Conservation (phyloP, 2,113 vertebrate genomes). For the Melanocharis versteri region DNA sequence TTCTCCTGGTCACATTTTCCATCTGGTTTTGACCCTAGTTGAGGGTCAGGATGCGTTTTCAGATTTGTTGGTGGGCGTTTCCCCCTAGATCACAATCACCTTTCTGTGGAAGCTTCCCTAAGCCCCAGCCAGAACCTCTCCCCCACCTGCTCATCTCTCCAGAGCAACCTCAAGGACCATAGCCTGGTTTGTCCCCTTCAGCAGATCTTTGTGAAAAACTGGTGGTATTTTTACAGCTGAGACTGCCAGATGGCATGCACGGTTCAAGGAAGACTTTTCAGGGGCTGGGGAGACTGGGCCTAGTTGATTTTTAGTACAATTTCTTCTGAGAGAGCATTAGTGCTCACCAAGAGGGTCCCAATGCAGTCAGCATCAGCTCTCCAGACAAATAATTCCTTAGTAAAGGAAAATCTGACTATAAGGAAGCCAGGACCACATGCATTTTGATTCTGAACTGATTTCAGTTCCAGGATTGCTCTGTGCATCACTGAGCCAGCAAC, state of each 20-base stretch:
- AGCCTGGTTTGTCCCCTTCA: neutral
- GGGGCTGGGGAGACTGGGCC: rapidly evolving
- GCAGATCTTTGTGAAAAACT: neutral
- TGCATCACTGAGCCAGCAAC: neutral
- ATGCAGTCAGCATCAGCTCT: neutral
- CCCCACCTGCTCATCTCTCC: neutral
- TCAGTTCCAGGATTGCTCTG: neutral
- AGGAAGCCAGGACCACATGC: neutral
- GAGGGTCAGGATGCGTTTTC: neutral
- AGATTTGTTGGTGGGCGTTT: neutral
- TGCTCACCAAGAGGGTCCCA: neutral
- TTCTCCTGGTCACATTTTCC: neutral
- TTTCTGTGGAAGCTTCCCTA: neutral
- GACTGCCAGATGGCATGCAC: neutral
- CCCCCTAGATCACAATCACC: neutral
- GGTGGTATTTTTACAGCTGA: neutral
- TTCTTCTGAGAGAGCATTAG: neutral
- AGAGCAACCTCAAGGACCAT: neutral
- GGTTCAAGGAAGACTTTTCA: neutral
- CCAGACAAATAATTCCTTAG: neutral
- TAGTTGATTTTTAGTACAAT: neutral
- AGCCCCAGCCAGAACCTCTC: neutral
- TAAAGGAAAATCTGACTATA: neutral
- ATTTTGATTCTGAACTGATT: neutral
- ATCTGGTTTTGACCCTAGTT: neutral